phyloP scores from a whole-genome alignment of 2,888 invertebrate species.

The Ichneumoninae sp. region DNA sequence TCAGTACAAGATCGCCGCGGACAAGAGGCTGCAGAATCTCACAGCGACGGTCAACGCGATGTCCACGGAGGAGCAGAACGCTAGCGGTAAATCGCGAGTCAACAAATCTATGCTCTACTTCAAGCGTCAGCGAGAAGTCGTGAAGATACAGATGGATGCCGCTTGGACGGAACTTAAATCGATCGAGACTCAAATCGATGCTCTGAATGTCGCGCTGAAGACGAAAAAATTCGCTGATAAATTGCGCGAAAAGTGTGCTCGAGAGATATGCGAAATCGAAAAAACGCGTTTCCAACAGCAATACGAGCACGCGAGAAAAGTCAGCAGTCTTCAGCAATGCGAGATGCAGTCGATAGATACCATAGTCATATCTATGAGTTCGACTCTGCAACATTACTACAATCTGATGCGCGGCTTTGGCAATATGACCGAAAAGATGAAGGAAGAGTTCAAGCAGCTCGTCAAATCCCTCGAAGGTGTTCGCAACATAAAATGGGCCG shows the following conservation, averaged over 20 bases:
- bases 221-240: constrained; percentile 72
- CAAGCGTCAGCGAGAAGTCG: constrained; percentile 79
- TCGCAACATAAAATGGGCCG: constrained; percentile 88
- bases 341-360: constrained; percentile 86
- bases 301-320: constrained; percentile 84
- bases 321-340: constrained; percentile 84
- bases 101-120: constrained; percentile 81
- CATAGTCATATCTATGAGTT: constrained; percentile 86
- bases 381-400: constrained; percentile 87
- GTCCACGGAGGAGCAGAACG: constrained; percentile 77
- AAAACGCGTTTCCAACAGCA: constrained; percentile 80
- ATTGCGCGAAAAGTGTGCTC: constrained; percentile 71
- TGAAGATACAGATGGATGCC: constrained; percentile 76
- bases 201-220: constrained; percentile 70
- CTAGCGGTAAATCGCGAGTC: constrained; percentile 80
- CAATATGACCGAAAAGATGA: constrained; percentile 86
- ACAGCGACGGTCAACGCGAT: constrained; percentile 73
- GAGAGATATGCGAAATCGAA: constrained; percentile 76
- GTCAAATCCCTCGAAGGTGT: constrained; percentile 87
- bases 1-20: constrained; percentile 81
- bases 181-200: constrained; percentile 74
- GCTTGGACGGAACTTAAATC: constrained; percentile 78
- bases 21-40: constrained; percentile 79
- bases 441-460: constrained; percentile 86
- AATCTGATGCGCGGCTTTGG: constrained; percentile 87